Conservation (phyloP, 2,113 vertebrate genomes). For the human (Homo sapiens) region DNA sequence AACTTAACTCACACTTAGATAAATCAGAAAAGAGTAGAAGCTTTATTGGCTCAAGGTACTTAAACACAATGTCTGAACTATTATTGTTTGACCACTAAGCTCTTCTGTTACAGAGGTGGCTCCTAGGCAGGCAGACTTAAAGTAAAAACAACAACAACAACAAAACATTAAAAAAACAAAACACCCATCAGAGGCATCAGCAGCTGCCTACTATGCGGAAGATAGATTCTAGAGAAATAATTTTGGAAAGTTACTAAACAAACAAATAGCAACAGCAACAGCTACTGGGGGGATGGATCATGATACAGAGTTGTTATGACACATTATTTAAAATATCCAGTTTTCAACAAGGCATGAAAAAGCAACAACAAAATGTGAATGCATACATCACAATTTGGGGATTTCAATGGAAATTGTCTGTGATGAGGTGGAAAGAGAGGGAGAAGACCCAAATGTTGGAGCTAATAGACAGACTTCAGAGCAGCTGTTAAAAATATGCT, state of each 20-base stretch:
- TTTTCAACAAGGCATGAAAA: neutral
- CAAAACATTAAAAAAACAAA: neutral
- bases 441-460: neutral
- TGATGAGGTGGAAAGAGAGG: neutral
- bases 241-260: neutral
- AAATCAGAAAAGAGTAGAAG: neutral
- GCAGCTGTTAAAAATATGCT: neutral
- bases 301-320: neutral
- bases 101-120: neutral
- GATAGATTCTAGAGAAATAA: neutral
- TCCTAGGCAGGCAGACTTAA: neutral
- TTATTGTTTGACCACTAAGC: neutral
- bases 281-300: neutral
- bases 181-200: neutral
- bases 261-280: neutral
- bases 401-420: neutral
- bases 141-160: neutral
- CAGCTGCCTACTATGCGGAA: neutral
- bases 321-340: neutral
- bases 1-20: neutral
- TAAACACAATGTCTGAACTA: neutral
- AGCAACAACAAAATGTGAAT: neutral
- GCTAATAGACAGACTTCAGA: neutral
- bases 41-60: neutral
- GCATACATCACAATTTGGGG: neutral